Base-by-base conservation (phyloP, 2,113 vertebrate species). In the Petromus typicus region DNA sequence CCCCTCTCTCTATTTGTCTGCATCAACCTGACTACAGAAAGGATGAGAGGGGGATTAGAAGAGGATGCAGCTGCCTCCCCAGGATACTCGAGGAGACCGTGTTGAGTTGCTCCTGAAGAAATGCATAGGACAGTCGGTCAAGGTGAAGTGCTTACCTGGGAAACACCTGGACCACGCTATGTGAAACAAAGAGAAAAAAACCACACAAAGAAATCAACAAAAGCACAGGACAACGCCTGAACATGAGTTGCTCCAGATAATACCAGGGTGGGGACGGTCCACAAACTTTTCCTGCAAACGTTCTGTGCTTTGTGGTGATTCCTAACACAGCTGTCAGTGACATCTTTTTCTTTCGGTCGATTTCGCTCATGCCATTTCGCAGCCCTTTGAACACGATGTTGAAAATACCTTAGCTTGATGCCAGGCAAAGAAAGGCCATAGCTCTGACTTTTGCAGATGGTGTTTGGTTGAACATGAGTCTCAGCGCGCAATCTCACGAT, bases 1-100 rank as follows among this genome's bases (percentile, higher is more conserved):
- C 79, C 37, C 63, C 45, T 84, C 84, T 89, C 17, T 90, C 86
- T 91, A 11, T 63, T 69, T 75, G 34, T 86, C 76, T 86, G 96
- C 67, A 30, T 80, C 75, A 90, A 69, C 67, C 73, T 69, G 92
- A 94, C 94, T 96, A 85, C 95, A 37, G 3, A 7, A 8, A 25
- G 9, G 34, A 20, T 8, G 3, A 1, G 14, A 16, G 32, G 40
- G 25, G 63, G 30, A n/a, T n/a, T n/a, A n/a, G 43, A 11, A 45
- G 0, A 48, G 14, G 2, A 57, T 71, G 30, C 48, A 10, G 69
- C 40, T 5, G 1, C 32, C 48, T 67, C 0, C n/a, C 4, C 5
- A 0, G 3, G 83, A 66, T 79, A 23, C 27, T 73, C 83, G 61
- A 17, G 0, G 0, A 81, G 91, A 48, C 7, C 67, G 9, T 59